Evolutionary conservation across 2,888 invertebrate genomes (phyloP), one percentile per base, ranked within the genome.

Genomic region (Frankliniella intonsa): DNA sequence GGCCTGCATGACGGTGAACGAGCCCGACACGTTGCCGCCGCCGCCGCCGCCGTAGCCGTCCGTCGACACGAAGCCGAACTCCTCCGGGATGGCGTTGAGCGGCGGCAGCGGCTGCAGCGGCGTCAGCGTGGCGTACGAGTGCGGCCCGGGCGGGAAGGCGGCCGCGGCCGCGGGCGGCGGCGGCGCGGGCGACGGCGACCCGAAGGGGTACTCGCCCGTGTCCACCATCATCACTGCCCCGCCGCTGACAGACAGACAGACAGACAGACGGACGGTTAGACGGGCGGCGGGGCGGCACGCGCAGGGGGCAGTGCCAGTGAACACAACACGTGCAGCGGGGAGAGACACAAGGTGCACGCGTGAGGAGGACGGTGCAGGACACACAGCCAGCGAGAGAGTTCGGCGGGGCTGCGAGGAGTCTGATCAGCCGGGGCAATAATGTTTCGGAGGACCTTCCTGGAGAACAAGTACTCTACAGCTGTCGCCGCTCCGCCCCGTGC

Each of bases 31-130:
- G 86, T 93, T 92, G 84, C 90, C 90, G n/a, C 90, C 89, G 55
- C 12, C 55, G 55, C 55, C 55, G 89, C 7, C 62, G 81, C 87
- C 87, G 84, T 88, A 88, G 25, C 69, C 69, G 69, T 76, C 69
- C 22, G 69, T 25, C 69, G 69, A 76, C 11, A 76, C 69, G 69
- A 95, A 95, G 82, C 94, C 94, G 89, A 98, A 98, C 88, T 98
- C 98, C 88, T 98, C 97, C 81, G 97, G 97, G 91, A 98, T 97
- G 81, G 98, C 98, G 84, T 97, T 97, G 86, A 98, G 98, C 83
- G 98, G 98, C 82, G 99, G 98, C 86, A 99, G 89, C 38, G 98
- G 98, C 87, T 98, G 96, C 51, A 99, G 91, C 62, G 98, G 98
- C 81, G 98, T 98, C 81, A 98, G 91, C 27, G 98, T 98, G 83